Evolutionary conservation across 2,797 vertebrate genomes (phyloP).

Genomic region (Sebastes oblongus): DNA sequence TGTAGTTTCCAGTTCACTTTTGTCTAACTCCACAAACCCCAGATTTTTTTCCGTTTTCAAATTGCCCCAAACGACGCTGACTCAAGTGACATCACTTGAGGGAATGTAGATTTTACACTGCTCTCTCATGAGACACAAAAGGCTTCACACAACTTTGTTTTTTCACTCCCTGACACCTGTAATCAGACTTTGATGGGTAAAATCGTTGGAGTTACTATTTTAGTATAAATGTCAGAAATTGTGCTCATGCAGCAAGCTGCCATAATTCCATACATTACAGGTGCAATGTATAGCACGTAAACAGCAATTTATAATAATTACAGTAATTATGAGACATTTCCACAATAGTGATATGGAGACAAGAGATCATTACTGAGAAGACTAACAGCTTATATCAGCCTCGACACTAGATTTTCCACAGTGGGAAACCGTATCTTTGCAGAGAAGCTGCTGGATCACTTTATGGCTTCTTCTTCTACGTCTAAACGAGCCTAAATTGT

Average conservation of each 20-base stretch:
- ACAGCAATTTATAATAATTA: neutral
- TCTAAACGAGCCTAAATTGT: slow-evolving; percentile 1
- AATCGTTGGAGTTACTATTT: neutral
- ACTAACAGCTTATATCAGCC: neutral
- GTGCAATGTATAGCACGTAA: neutral
- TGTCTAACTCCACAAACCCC: neutral
- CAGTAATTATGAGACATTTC: neutral
- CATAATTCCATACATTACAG: neutral
- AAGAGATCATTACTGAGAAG: neutral
- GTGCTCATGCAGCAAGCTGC: neutral
- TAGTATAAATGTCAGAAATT: neutral
- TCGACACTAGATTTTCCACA: neutral
- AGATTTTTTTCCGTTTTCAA: neutral
- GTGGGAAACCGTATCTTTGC: neutral
- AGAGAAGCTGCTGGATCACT: neutral
- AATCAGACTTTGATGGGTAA: neutral
- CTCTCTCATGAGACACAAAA: neutral
- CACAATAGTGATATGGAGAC: neutral
- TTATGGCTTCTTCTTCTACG: neutral
- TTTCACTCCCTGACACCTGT: neutral
- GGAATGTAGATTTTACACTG: neutral
- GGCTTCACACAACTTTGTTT: neutral
- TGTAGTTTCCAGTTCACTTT: neutral
- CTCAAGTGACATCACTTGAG: neutral
- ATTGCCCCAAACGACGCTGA: too few species aligned